Percentiles rank a stretch among this genome's conserved stretches.
phyloP scores from a whole-genome alignment of 2,113 vertebrate species.

The Picathartes gymnocephalus region DNA sequence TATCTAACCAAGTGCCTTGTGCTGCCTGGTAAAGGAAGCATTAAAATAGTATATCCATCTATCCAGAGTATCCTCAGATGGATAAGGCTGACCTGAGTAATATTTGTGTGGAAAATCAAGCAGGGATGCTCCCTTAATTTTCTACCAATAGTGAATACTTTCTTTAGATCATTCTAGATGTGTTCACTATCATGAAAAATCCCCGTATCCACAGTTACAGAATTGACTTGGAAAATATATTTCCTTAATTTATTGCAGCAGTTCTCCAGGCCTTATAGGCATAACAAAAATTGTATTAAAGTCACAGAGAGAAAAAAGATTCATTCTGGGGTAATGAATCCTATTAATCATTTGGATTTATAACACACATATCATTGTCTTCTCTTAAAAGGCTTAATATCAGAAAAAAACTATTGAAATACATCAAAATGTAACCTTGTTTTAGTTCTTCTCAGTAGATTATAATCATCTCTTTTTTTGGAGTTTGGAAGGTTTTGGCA shows the following conservation, averaged over 20 bases:
- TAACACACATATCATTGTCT: neutral
- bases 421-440: neutral
- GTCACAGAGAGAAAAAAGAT: neutral
- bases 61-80: neutral
- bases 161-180: neutral
- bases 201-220: neutral
- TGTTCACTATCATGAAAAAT: neutral
- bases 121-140: neutral
- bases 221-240: neutral
- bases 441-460: neutral
- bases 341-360: neutral
- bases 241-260: neutral
- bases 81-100: neutral
- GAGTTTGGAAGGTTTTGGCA: neutral
- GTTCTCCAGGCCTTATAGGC: neutral
- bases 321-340: neutral
- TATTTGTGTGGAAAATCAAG: neutral
- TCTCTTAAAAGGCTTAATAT: neutral
- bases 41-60: neutral
- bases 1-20: neutral
- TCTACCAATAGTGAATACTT: neutral
- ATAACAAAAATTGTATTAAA: neutral
- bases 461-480: neutral
- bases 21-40: neutral
- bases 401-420: neutral